These are phyloP conservation scores for Lagocephalus sceleratus DNA, from an alignment of 2,797 vertebrate genomes.

Conservation along the genomic window DNA sequence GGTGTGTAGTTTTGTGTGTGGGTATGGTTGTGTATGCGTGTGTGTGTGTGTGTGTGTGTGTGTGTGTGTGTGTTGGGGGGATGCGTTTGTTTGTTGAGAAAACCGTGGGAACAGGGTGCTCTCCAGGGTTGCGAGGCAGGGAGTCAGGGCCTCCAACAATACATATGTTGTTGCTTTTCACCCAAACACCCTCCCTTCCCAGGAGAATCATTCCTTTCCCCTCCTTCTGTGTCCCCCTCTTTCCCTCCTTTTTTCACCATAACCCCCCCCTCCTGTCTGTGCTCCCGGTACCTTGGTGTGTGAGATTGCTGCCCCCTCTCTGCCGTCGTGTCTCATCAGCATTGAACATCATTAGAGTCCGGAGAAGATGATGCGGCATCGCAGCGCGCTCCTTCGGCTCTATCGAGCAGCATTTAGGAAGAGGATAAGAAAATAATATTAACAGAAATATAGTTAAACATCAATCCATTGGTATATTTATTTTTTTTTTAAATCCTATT, in stretches of 20 bases:
- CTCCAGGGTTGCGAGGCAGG: conserved; percentile 81
- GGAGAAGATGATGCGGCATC: background rate
- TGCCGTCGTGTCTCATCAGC: conserved; percentile 41
- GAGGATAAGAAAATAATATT: background rate
- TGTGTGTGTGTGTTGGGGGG: conserved; percentile 50
- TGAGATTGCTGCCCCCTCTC: conserved; percentile 69
- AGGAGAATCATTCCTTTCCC: conserved; percentile 65
- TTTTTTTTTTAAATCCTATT: too few species aligned
- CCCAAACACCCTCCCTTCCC: conserved; percentile 78
- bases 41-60: conserved; percentile 46
- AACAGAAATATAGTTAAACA: too few species aligned
- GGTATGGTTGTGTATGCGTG: conserved; percentile 1
- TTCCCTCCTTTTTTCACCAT: conserved; percentile 49
- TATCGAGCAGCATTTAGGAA: background rate
- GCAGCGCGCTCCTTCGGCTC: background rate
- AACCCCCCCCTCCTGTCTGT: conserved; percentile 45
- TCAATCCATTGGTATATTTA: too few species aligned
- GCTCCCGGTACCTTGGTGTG: conserved; percentile 41
- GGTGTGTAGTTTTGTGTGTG: conserved; percentile 18
- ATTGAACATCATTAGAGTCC: conserved; percentile 7
- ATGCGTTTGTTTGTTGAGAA: conserved; percentile 78
- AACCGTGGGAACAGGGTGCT: conserved; percentile 83
- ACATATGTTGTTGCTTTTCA: conserved; percentile 79
- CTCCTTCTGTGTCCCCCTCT: conserved; percentile 35
- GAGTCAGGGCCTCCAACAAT: conserved; percentile 81